Evolutionary conservation across 2,888 invertebrate species (phyloP).

Genomic region (Diadegma fenestrale): DNA sequence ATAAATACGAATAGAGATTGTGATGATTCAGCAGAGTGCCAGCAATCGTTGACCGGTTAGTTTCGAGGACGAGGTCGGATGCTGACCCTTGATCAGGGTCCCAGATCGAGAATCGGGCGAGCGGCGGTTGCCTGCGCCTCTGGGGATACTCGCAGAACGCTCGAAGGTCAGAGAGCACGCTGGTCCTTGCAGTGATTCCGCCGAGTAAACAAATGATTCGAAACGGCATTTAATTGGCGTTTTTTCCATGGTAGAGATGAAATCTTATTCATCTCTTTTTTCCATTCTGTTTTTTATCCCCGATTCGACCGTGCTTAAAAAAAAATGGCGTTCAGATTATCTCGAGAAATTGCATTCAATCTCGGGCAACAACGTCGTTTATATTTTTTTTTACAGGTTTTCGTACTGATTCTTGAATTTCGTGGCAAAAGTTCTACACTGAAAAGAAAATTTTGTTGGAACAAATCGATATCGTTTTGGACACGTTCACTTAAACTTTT

Average conservation of each 20-base stretch:
- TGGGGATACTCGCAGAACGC: not conserved
- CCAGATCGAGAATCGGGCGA: slow-evolving; percentile 49
- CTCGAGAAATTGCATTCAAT: slow-evolving; percentile 35
- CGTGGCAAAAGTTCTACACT: slow-evolving; percentile 1
- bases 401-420: slow-evolving; percentile 18
- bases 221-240: slow-evolving; percentile 58
- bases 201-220: slow-evolving; percentile 39
- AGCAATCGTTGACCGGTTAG: slow-evolving; percentile 59
- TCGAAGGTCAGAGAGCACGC: slow-evolving; percentile 50
- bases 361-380: not conserved
- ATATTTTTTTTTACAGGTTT: not conserved
- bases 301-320: not conserved
- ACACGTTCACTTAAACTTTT: no score
- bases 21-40: slow-evolving; percentile 46
- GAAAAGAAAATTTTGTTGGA: no score
- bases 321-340: slow-evolving; percentile 24
- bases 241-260: slow-evolving; percentile 32
- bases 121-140: slow-evolving; percentile 28
- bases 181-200: slow-evolving; percentile 4
- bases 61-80: slow-evolving; percentile 68
- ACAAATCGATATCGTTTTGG: no score
- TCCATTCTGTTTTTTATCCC: not conserved
- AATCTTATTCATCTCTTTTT: slow-evolving; percentile 34
- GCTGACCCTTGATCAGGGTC: slow-evolving; percentile 59
- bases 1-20: not conserved